phyloP scores from a whole-genome alignment of 2,113 vertebrate genomes.

The Scytalopus superciliaris region DNA sequence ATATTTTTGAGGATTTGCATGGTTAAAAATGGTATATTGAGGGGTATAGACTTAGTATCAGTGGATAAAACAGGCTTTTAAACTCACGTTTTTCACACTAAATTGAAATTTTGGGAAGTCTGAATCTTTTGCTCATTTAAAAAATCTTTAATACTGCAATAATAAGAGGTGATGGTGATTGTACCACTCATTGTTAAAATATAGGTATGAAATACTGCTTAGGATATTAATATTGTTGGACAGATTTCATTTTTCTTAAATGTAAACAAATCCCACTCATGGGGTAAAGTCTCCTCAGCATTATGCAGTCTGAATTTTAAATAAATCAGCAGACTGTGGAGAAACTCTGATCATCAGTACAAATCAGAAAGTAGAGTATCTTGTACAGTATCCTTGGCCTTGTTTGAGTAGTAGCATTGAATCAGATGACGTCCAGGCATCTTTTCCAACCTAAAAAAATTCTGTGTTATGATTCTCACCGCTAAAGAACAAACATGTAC shows the following conservation, averaged over 20 bases:
- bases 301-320: neutral
- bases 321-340: neutral
- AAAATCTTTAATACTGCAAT: neutral
- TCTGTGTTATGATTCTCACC: neutral
- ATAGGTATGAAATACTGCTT: neutral
- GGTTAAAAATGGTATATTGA: neutral
- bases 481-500: neutral
- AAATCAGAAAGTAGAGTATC: neutral
- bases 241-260: neutral
- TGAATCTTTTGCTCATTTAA: neutral
- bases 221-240: neutral
- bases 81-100: neutral
- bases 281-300: neutral
- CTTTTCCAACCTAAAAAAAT: neutral
- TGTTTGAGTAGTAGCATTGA: neutral
- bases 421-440: neutral
- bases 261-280: neutral
- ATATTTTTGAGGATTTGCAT: neutral
- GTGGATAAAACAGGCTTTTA: neutral
- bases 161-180: neutral
- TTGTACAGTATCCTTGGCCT: neutral
- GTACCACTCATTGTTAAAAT: neutral
- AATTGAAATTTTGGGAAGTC: neutral
- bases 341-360: neutral
- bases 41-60: neutral